phyloP scores from a whole-genome alignment of 1,140 invertebrate species.

The Teleogryllus occipitalis region DNA sequence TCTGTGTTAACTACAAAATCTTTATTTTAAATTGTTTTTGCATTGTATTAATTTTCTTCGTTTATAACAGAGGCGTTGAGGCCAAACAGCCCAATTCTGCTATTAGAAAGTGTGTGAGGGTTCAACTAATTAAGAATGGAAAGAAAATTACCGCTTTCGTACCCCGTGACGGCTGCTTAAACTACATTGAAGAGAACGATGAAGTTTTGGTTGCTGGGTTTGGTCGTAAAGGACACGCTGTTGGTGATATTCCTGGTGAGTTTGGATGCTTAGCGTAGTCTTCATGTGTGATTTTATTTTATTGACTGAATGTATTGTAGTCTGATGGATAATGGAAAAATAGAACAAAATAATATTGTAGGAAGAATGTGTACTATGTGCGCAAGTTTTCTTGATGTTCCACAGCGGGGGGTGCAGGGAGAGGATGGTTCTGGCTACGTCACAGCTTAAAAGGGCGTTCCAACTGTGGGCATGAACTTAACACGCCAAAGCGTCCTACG shows the following conservation, averaged over 20 bases:
- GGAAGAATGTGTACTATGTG: no score
- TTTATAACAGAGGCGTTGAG: slow-evolving; percentile 91
- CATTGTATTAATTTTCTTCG: slow-evolving; percentile 17
- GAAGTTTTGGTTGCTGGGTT: slow-evolving; percentile 99
- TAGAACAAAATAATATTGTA: background rate
- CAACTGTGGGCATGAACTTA: no score
- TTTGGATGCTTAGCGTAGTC: background rate
- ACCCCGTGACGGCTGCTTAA: slow-evolving; percentile 97
- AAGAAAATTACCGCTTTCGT: slow-evolving; percentile 99
- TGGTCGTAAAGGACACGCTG: slow-evolving; percentile 98
- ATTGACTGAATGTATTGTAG: no score
- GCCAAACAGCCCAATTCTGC: slow-evolving; percentile 99
- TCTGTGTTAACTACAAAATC: background rate
- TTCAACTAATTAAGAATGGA: slow-evolving; percentile 98
- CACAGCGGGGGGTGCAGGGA: no score
- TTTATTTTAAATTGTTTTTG: background rate
- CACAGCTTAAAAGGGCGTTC: no score
- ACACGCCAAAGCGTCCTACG: no score
- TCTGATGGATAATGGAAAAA: no score
- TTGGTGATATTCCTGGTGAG: slow-evolving; percentile 97
- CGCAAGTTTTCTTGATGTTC: no score
- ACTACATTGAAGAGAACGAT: slow-evolving; percentile 99
- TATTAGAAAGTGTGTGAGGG: slow-evolving; percentile 98
- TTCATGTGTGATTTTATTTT: no score
- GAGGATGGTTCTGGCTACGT: no score